These are phyloP conservation scores for Mizuhopecten yessoensis DNA, from an alignment of 1,140 invertebrate species.

Conservation along the genomic window DNA sequence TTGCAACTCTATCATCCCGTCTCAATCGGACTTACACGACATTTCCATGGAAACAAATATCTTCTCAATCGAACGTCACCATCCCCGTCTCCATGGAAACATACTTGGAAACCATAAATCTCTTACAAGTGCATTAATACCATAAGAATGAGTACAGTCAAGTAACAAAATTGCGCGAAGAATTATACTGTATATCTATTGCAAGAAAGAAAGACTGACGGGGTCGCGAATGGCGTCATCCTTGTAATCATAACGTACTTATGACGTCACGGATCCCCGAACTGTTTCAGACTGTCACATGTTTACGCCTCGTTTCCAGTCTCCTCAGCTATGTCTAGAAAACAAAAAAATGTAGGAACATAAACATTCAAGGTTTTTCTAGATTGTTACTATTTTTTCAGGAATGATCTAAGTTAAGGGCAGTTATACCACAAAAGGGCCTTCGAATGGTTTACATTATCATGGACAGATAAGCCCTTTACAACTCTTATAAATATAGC, in stretches of 20 bases:
- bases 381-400: too few relatives aligned
- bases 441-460: too few relatives aligned
- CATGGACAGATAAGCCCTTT: too few relatives aligned
- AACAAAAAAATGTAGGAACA: too few relatives aligned
- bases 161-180: neutral
- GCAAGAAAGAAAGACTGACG: neutral
- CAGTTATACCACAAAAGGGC: too few relatives aligned
- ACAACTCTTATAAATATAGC: too few relatives aligned
- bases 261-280: neutral
- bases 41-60: too few relatives aligned
- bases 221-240: neutral
- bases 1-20: too few relatives aligned
- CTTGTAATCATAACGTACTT: neutral
- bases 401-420: too few relatives aligned
- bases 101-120: neutral
- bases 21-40: too few relatives aligned
- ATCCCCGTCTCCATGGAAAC: neutral
- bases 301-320: neutral
- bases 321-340: neutral
- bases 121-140: neutral
- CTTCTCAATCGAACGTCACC: too few relatives aligned
- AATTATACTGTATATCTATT: neutral
- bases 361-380: too few relatives aligned
- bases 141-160: neutral
- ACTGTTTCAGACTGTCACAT: neutral